Base-by-base conservation (phyloP, 2,888 invertebrate genomes). In the Timema podura region DNA sequence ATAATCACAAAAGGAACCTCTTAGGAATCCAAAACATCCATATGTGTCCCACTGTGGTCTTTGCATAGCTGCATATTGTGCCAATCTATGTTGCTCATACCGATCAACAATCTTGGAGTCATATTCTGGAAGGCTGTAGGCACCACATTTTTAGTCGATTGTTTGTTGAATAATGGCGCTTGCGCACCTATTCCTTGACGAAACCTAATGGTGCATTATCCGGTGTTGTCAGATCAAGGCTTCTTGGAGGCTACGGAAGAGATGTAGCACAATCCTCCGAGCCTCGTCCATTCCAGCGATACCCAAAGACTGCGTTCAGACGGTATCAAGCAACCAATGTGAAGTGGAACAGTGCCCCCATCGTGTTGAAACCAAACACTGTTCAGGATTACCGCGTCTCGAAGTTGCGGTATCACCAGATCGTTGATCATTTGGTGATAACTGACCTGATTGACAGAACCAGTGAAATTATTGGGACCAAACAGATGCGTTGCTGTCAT, bases 211-310 rank as follows among this genome's bases (percentile, higher is more conserved):
- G 64, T 11, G 64, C 8, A 44, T 64, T 30, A 30, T 64, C 44
- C 9, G 30, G 64, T 64, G 64, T 64, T 16, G 30, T 64, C 64
- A 44, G 16, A 46, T 64, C 45, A 64, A 45, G 16, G 13, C 6
- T 64, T 13, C 44, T 64, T 44, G 44, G 11, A 64, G 64, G 64
- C 30, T 44, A 64, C 44, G 64, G 11, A 64, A 64, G 30, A 64
- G 46, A 11, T 44, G 64, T 44, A 44, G 64, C 8, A 64, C 46
- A 44, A 64, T 64, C 30, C 44, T 64, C 5, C 44, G 64, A 16
- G 10, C 46, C 44, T 64, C 64, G 11, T 45, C 30, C 64, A 11
- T 44, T 44, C 51, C 44, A 64, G 16, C 64, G 30, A 64, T 64
- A 0, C 44, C 64, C 44, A 64, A 13, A 44, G 30, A 64, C 64